Conservation (phyloP, 2,113 vertebrate genomes). For the Corythornis madagascariensis region DNA sequence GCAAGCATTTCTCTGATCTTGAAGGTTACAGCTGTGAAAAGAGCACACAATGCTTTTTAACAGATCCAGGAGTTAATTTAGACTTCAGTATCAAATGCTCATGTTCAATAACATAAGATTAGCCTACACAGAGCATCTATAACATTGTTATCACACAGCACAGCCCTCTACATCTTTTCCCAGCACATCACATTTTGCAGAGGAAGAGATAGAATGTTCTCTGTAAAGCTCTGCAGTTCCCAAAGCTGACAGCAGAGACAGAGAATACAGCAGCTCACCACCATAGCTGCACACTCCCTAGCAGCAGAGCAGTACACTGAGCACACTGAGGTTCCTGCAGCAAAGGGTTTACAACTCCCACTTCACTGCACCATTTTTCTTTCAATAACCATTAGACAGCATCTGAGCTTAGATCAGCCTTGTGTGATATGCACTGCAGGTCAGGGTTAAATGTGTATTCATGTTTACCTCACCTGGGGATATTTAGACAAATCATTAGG, state of each 20-base stretch:
- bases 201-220: not conserved
- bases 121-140: fast-evolving
- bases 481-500: not conserved
- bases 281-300: too few relatives aligned
- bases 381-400: not conserved
- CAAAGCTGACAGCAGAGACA: not conserved
- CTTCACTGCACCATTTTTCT: not conserved
- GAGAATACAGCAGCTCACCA: not conserved
- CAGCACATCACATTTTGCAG: not conserved
- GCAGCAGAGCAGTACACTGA: not conserved
- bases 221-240: not conserved
- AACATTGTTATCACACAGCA: not conserved
- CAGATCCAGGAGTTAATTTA: not conserved
- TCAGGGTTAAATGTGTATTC: not conserved
- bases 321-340: not conserved
- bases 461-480: not conserved
- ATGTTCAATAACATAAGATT: not conserved
- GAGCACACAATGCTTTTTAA: not conserved
- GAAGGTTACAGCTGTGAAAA: not conserved
- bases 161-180: fast-evolving
- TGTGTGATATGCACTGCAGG: fast-evolving
- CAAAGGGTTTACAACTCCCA: not conserved
- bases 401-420: not conserved
- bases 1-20: not conserved
- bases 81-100: not conserved